Conservation (phyloP, 2,797 vertebrate species). For the Australoheros facetus region DNA sequence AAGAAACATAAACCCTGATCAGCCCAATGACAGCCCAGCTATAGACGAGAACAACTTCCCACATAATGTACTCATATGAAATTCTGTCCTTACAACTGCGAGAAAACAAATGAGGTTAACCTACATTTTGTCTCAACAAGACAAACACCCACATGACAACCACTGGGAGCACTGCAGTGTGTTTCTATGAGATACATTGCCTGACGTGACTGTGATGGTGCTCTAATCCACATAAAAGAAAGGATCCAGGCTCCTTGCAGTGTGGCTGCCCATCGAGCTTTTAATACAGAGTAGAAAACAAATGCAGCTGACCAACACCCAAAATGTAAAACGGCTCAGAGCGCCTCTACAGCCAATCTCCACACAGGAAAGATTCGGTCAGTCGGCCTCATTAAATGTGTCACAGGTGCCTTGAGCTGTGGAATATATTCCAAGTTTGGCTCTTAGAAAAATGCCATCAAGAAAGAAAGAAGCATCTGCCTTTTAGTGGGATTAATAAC, state of each 20-base stretch:
- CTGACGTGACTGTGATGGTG: not conserved
- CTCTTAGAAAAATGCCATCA: not conserved
- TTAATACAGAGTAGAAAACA: not conserved
- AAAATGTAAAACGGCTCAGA: not conserved
- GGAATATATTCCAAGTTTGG: not conserved
- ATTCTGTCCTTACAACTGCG: not conserved
- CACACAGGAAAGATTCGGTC: not conserved
- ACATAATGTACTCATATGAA: not conserved
- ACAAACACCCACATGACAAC: conserved; percentile 50
- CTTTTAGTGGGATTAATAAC: conserved; percentile 1
- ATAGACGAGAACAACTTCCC: not conserved
- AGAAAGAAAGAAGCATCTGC: not conserved
- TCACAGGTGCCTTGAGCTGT: conserved; percentile 19
- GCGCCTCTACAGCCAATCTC: not conserved
- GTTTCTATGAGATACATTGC: not conserved
- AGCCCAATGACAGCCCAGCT: not conserved
- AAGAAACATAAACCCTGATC: not conserved
- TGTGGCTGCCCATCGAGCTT: not conserved
- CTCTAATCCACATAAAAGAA: conserved; percentile 23
- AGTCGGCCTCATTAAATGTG: not conserved
- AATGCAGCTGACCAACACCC: conserved; percentile 14
- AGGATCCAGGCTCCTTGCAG: not conserved
- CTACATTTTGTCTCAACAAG: conserved; percentile 42
- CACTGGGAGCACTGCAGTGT: not conserved
- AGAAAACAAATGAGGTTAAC: conserved; percentile 41